Percentiles rank a stretch among this genome's conserved stretches.
These are phyloP conservation scores for Cryptocheilus praepositus DNA, from an alignment of 2,888 invertebrate species.

Conservation along the genomic window DNA sequence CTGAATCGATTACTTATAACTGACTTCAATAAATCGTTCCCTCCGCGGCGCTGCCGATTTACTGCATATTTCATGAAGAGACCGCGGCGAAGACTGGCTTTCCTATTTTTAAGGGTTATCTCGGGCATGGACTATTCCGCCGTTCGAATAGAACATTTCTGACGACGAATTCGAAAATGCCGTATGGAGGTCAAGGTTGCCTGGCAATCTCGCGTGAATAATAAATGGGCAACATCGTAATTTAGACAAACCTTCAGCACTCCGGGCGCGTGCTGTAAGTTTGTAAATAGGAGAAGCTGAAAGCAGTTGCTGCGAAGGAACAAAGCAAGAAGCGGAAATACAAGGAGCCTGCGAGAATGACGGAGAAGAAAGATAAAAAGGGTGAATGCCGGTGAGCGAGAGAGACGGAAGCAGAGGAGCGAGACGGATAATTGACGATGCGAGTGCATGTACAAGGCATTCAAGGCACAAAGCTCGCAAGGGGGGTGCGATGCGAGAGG, in stretches of 20 bases:
- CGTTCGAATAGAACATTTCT: too few species aligned
- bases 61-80: too few species aligned
- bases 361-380: neutral
- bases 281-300: neutral
- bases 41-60: too few species aligned
- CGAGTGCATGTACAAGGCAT: constrained; percentile 15
- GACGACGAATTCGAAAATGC: neutral
- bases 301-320: neutral
- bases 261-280: neutral
- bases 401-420: constrained; percentile 16
- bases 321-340: neutral
- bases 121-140: too few species aligned
- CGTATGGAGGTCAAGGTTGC: too few species aligned
- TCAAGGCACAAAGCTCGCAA: constrained; percentile 12
- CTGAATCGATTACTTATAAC: too few species aligned
- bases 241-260: too few species aligned
- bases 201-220: too few species aligned
- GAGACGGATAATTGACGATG: constrained; percentile 15
- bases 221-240: too few species aligned
- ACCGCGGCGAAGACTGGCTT: too few species aligned
- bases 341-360: neutral
- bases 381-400: neutral
- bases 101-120: too few species aligned
- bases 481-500: constrained; percentile 8
- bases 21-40: too few species aligned